Conservation (phyloP, 2,113 vertebrate species). For the Origma solitaria region DNA sequence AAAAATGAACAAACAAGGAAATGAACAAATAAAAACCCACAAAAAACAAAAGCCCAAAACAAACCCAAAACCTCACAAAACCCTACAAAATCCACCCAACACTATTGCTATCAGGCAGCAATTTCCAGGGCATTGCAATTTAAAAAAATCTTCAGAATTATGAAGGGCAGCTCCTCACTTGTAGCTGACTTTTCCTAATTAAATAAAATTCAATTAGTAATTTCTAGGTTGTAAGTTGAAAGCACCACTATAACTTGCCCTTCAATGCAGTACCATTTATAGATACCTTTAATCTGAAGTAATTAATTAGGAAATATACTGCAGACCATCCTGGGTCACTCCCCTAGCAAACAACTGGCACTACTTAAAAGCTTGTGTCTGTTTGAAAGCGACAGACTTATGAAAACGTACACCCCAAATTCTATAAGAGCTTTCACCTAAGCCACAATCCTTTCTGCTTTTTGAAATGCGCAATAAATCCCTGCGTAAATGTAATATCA, state of each 20-base stretch:
- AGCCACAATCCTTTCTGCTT: background rate
- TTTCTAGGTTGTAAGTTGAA: background rate
- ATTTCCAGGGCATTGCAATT: background rate
- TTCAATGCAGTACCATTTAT: background rate
- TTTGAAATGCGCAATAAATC: constrained; percentile 1
- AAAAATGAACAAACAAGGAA: background rate
- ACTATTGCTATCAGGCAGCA: background rate
- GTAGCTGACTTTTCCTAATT: constrained; percentile 16
- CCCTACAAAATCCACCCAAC: background rate
- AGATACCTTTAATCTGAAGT: constrained; percentile 23
- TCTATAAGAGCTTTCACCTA: background rate
- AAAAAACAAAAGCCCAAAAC: background rate
- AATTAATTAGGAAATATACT: constrained; percentile 12
- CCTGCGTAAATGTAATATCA: background rate
- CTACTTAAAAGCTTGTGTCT: background rate
- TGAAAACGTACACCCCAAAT: background rate
- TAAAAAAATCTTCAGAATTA: background rate
- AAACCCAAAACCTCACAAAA: background rate
- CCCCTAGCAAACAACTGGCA: background rate
- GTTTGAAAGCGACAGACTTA: background rate
- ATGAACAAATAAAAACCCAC: background rate
- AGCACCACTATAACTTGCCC: background rate
- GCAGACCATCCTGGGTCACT: background rate
- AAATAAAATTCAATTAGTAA: constrained; percentile 18
- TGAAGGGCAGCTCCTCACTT: background rate